These are phyloP conservation scores for Spatulosminthurus flaviceps DNA, from an alignment of 2,888 invertebrate species.

Conservation along the genomic window DNA sequence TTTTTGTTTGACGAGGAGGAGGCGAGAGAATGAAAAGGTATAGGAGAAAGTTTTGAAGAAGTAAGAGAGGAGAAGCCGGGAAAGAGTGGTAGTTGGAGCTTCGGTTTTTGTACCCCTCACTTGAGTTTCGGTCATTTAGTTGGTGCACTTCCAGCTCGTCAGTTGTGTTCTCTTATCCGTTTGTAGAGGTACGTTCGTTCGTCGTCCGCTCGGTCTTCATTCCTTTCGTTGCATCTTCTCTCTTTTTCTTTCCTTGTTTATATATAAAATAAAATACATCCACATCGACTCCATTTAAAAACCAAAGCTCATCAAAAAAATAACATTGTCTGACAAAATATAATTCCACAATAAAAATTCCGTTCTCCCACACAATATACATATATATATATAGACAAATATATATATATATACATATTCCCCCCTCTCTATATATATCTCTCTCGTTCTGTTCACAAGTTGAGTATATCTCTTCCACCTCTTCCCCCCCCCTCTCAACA, in stretches of 20 bases:
- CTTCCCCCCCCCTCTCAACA: background rate
- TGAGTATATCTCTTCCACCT: background rate
- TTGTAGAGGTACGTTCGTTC: constrained; percentile 67
- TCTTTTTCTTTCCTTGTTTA: constrained; percentile 32
- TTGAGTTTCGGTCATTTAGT: constrained; percentile 70
- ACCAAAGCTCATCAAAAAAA: background rate
- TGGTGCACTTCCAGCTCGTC: constrained; percentile 73
- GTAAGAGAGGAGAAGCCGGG: background rate
- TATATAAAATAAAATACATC: background rate
- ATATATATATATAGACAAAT: no score
- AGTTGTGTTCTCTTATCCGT: constrained; percentile 71
- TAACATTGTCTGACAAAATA: no score
- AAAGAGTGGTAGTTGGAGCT: constrained; percentile 24
- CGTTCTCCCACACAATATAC: background rate
- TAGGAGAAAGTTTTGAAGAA: background rate
- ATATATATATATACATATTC: background rate
- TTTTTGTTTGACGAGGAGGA: background rate
- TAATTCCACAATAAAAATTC: no score
- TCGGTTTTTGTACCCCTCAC: constrained; percentile 52
- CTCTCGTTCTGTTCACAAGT: background rate
- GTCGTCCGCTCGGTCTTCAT: constrained; percentile 48
- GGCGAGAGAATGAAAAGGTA: background rate
- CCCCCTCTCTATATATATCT: background rate
- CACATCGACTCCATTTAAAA: background rate
- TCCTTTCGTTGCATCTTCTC: constrained; percentile 50